phyloP scores from a whole-genome alignment of 92 coral and sea anemone species.

The Siderastrea radians region DNA sequence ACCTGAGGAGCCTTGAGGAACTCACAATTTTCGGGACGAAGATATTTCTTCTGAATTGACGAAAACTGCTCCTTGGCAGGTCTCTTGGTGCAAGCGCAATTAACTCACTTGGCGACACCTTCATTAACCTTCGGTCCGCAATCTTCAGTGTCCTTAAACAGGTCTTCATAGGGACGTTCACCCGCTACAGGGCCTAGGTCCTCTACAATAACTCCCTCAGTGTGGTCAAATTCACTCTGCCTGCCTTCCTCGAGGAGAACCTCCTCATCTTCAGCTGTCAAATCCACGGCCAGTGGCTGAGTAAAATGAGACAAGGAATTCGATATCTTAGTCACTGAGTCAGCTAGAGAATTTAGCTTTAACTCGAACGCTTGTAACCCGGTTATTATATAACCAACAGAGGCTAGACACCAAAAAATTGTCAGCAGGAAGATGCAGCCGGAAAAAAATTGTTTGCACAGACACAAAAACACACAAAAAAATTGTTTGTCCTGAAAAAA shows the following conservation, averaged over 20 bases:
- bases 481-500: too few species aligned
- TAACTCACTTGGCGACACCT: conserved; percentile 44
- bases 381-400: too few species aligned
- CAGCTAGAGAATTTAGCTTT: neutral
- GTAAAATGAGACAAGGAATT: conserved; percentile 6
- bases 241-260: conserved; percentile 3
- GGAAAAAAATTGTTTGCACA: too few species aligned
- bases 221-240: conserved; percentile 47
- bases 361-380: too few species aligned
- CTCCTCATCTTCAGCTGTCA: conserved; percentile 8
- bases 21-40: conserved; percentile 56
- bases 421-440: too few species aligned
- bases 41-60: conserved; percentile 49
- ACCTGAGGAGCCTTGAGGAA: conserved; percentile 49
- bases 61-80: conserved; percentile 56
- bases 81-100: neutral
- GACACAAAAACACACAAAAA: too few species aligned
- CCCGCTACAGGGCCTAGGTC: conserved; percentile 17
- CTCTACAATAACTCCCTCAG: conserved; percentile 32
- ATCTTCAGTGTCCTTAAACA: conserved; percentile 51
- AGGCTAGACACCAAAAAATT: too few species aligned
- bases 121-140: conserved; percentile 54
- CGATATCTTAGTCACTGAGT: neutral
- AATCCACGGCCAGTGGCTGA: neutral
- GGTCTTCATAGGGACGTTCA: conserved; percentile 57